phyloP scores from a whole-genome alignment of 2,113 vertebrate genomes.

The Petrocephalus zakoni region DNA sequence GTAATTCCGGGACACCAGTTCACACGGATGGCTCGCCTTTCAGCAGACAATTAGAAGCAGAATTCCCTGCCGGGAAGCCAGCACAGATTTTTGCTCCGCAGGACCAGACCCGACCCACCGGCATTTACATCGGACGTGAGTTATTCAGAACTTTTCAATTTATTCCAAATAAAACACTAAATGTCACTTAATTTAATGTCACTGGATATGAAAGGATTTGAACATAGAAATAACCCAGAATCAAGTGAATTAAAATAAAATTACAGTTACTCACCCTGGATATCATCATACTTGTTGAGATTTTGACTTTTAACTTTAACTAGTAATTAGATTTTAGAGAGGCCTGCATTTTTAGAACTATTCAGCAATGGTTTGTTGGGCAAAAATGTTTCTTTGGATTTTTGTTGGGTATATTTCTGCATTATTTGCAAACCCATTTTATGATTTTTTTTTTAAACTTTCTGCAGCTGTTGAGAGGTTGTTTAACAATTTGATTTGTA shows the following conservation, averaged over 20 bases:
- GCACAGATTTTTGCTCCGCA: neutral
- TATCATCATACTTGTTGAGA: neutral
- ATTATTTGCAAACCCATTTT: neutral
- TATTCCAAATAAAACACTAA: neutral
- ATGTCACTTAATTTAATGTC: neutral
- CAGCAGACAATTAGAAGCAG: neutral
- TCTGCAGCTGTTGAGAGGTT: neutral
- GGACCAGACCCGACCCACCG: neutral
- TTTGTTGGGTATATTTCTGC: neutral
- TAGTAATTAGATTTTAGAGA: neutral
- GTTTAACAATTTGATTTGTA: slow-evolving; percentile 12
- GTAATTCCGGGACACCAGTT: neutral
- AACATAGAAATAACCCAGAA: neutral
- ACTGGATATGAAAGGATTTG: neutral
- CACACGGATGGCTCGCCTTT: neutral
- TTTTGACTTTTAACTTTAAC: neutral
- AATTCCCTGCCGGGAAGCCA: neutral
- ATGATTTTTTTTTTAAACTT: neutral
- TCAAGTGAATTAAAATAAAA: neutral
- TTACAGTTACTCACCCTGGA: neutral
- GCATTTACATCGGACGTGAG: neutral
- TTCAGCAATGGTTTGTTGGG: neutral
- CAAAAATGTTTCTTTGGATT: neutral
- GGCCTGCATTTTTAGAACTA: neutral
- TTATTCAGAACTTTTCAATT: neutral